Evolutionary conservation across 1,140 invertebrate species (phyloP).

Genomic region (Carcinoscorpius rotundicauda): DNA sequence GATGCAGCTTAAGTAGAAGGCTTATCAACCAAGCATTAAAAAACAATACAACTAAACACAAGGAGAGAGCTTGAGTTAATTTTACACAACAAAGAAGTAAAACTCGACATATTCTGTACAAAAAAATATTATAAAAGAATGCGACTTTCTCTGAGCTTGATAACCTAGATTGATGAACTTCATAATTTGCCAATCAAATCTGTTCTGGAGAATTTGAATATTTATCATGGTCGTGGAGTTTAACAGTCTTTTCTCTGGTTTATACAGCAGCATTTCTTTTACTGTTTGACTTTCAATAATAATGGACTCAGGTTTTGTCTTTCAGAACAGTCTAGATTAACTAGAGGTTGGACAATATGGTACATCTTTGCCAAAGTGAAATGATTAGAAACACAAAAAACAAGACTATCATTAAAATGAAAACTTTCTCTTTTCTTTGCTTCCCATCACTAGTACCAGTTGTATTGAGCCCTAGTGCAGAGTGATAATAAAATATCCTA

Average conservation of each 20-base stretch:
- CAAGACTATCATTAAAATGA: constrained; percentile 23
- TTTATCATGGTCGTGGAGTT: background rate
- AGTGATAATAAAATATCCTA: constrained; percentile 41
- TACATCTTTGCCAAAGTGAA: constrained; percentile 22
- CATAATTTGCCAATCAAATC: background rate
- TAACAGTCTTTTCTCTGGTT: too few relatives aligned
- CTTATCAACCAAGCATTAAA: too few relatives aligned
- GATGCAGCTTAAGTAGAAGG: too few relatives aligned
- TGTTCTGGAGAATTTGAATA: background rate
- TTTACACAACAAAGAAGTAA: background rate
- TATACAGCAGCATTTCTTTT: background rate
- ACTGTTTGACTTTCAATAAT: background rate
- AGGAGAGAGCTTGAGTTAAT: too few relatives aligned
- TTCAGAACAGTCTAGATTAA: background rate
- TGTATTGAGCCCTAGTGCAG: constrained; percentile 34
- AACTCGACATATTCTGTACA: background rate
- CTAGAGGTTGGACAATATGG: constrained; percentile 8
- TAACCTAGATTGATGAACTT: background rate
- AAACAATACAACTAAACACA: too few relatives aligned
- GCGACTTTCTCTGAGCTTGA: background rate
- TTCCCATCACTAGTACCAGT: constrained; percentile 18
- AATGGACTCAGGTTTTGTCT: background rate
- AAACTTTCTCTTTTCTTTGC: constrained; percentile 24
- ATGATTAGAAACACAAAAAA: constrained; percentile 22
- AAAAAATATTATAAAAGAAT: background rate